Percentiles rank a stretch among this genome's conserved stretches.
Conservation (phyloP, 2,113 vertebrate genomes). For the Xenus cinereus region DNA sequence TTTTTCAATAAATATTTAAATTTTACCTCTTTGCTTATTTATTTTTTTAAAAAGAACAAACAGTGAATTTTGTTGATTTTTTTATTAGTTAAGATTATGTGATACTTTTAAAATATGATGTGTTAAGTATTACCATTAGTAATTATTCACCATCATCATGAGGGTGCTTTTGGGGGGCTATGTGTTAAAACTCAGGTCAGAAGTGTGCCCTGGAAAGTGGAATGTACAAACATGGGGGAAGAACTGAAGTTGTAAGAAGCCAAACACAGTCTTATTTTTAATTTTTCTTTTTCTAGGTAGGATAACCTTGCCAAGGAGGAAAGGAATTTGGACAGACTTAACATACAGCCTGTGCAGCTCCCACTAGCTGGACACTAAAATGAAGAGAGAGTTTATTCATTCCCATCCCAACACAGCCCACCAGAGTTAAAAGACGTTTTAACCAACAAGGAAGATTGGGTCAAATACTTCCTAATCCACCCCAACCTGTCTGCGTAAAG, state of each 20-base stretch:
- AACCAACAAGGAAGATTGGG: background rate
- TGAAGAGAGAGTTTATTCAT: slow-evolving; percentile 33
- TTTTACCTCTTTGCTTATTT: slow-evolving; percentile 68
- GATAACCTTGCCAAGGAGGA: slow-evolving; percentile 36
- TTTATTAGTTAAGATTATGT: slow-evolving; percentile 49
- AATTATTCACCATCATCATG: background rate
- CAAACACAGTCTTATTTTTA: slow-evolving; percentile 44
- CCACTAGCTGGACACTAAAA: background rate
- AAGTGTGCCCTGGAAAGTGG: slow-evolving; percentile 44
- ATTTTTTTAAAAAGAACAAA: slow-evolving; percentile 66
- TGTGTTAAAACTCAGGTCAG: slow-evolving; percentile 16
- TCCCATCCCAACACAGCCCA: background rate
- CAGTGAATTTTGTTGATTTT: slow-evolving; percentile 66
- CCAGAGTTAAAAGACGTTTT: slow-evolving; percentile 25
- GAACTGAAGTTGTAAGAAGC: background rate
- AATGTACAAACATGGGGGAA: slow-evolving; percentile 27
- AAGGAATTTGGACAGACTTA: slow-evolving; percentile 23
- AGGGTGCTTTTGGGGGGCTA: background rate
- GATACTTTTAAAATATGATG: background rate
- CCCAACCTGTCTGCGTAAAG: background rate
- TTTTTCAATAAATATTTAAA: slow-evolving; percentile 68
- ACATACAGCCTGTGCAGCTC: background rate
- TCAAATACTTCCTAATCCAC: background rate
- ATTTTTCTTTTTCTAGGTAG: slow-evolving; percentile 64
- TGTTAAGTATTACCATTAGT: background rate